phyloP scores from a whole-genome alignment of 2,888 invertebrate genomes.

The Amiota mariae region DNA sequence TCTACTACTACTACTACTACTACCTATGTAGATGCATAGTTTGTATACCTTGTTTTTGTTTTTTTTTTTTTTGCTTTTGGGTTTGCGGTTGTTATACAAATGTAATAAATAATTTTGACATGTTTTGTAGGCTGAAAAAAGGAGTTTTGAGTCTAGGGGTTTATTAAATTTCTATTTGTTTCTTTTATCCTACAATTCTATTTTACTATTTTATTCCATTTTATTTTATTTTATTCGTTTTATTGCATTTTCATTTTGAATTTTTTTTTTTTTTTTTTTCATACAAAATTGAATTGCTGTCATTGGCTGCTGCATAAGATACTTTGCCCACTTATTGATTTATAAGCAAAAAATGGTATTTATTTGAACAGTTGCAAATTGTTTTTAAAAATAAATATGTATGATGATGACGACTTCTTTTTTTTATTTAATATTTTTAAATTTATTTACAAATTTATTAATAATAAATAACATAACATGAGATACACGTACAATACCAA shows the following conservation, averaged over 20 bases:
- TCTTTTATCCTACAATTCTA: neutral
- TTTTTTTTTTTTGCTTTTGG: too few species aligned
- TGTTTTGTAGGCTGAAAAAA: conserved; percentile 31
- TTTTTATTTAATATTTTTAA: too few species aligned
- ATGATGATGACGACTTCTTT: too few species aligned
- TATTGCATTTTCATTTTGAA: conserved; percentile 5
- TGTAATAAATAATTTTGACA: conserved; percentile 64
- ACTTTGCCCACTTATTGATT: neutral
- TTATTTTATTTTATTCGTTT: neutral
- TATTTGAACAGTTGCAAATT: conserved; percentile 25
- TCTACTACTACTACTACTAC: neutral
- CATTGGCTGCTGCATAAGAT: conserved; percentile 10
- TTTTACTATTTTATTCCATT: too few species aligned
- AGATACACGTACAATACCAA: too few species aligned
- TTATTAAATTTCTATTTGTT: neutral
- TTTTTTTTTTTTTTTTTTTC: conserved; percentile 15
- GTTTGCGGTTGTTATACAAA: conserved; percentile 44
- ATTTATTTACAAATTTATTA: too few species aligned
- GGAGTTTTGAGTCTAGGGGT: conserved; percentile 18
- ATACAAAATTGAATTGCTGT: neutral
- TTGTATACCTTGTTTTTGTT: too few species aligned
- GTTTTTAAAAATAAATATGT: too few species aligned
- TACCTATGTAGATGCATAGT: neutral
- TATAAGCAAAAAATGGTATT: neutral
- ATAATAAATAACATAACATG: too few species aligned